Evolutionary conservation across 2,888 invertebrate species (phyloP).

Genomic region (Esperia sulphurella): DNA sequence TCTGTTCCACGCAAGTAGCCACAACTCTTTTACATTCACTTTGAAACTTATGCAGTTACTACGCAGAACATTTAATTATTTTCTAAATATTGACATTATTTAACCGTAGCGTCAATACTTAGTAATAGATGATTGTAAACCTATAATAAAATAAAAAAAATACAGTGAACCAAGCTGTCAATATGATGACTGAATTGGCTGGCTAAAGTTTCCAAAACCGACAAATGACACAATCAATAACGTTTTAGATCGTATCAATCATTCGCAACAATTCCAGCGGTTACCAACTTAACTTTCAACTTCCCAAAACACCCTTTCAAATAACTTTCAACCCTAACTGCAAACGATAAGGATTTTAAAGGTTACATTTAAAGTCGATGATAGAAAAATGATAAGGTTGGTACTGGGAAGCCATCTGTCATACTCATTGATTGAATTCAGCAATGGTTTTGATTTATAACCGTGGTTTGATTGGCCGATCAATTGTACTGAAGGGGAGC

Average conservation of each 20-base stretch:
- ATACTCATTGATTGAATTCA: constrained; percentile 26
- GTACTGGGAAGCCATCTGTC: constrained; percentile 22
- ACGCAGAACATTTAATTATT: too few relatives aligned
- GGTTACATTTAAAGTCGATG: not conserved
- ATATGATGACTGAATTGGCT: too few relatives aligned
- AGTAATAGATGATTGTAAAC: too few relatives aligned
- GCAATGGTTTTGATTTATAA: constrained; percentile 23
- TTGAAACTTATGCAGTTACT: too few relatives aligned
- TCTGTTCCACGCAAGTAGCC: too few relatives aligned
- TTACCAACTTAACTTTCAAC: not conserved
- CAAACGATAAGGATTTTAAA: not conserved
- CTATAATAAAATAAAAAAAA: not conserved
- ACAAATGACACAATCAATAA: constrained; percentile 23
- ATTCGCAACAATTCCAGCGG: constrained; percentile 13
- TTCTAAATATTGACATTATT: too few relatives aligned
- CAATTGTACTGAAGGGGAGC: not conserved
- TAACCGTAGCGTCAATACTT: too few relatives aligned
- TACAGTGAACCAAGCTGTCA: too few relatives aligned
- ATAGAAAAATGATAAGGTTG: constrained; percentile 3
- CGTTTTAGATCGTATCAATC: constrained; percentile 24
- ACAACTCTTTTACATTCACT: too few relatives aligned
- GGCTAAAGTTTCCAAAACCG: constrained; percentile 1
- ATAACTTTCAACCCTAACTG: not conserved
- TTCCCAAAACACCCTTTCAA: not conserved
- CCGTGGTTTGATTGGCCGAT: constrained; percentile 6